phyloP scores from a whole-genome alignment of 1,140 invertebrate genomes.

The Himalopsyche phryganea region DNA sequence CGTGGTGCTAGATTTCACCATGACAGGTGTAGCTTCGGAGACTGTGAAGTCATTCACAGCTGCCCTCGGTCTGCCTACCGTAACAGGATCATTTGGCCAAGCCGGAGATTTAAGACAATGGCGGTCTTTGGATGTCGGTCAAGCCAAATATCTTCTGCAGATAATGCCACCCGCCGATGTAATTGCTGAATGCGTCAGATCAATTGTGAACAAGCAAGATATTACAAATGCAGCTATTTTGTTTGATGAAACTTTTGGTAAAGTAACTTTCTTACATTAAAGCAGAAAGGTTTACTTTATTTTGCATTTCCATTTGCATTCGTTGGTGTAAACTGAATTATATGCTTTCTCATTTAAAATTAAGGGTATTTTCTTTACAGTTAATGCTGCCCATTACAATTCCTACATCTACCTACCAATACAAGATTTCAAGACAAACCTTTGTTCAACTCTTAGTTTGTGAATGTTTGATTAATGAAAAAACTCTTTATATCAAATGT shows the following conservation, averaged over 20 bases:
- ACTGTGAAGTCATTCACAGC: conserved; percentile 78
- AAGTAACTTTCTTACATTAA: neutral
- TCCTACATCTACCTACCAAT: no score
- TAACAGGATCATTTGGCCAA: conserved; percentile 80
- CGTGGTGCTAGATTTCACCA: conserved; percentile 75
- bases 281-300: no score
- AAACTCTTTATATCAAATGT: no score
- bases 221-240: conserved; percentile 88
- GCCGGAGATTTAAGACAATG: conserved; percentile 76
- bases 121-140: conserved; percentile 63
- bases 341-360: no score
- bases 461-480: no score
- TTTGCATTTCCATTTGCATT: no score
- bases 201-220: conserved; percentile 75
- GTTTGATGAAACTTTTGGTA: conserved; percentile 83
- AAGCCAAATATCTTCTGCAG: conserved; percentile 68
- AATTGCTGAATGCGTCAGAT: conserved; percentile 74
- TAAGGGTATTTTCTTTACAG: no score
- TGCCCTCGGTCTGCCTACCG: conserved; percentile 74
- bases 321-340: no score
- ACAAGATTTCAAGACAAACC: no score
- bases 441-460: no score
- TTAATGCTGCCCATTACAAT: no score
- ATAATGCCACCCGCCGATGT: conserved; percentile 80
- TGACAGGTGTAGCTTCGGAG: conserved; percentile 71